These are phyloP conservation scores for Mythimna lalbum DNA, from an alignment of 2,888 invertebrate species.

Conservation along the genomic window DNA sequence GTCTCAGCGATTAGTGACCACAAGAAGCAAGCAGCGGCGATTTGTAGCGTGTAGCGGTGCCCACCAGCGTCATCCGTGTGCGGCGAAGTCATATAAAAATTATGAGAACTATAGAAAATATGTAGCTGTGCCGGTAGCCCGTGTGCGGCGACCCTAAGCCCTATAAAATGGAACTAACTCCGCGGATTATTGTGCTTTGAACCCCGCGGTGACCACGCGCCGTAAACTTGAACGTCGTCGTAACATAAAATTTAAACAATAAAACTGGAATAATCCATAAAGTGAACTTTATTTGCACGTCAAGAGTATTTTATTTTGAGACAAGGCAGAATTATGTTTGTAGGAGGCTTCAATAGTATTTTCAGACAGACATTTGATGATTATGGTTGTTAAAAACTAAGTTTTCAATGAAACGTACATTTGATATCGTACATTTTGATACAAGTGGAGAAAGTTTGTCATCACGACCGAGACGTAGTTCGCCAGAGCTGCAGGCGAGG, in stretches of 20 bases:
- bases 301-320: constrained; percentile 44
- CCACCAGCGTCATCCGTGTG: no score
- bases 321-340: constrained; percentile 16
- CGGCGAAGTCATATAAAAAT: no score
- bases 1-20: no score
- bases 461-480: no score
- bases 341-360: not conserved
- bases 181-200: constrained; percentile 49
- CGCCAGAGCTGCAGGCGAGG: no score
- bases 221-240: constrained; percentile 44
- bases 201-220: constrained; percentile 42
- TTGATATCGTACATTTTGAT: no score
- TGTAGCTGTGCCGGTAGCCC: no score
- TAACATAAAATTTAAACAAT: constrained; percentile 58
- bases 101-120: no score
- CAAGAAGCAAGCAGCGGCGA: no score
- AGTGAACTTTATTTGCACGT: constrained; percentile 46
- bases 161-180: constrained; percentile 44
- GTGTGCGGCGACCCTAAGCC: not conserved
- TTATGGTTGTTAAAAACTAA: constrained; percentile 19
- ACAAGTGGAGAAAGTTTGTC: no score
- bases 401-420: not conserved
- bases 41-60: no score
- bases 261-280: constrained; percentile 57
- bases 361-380: not conserved